Percentiles rank a stretch among this genome's conserved stretches.
phyloP scores from a whole-genome alignment of 2,797 vertebrate genomes.

The Microctenopoma lineatum region DNA sequence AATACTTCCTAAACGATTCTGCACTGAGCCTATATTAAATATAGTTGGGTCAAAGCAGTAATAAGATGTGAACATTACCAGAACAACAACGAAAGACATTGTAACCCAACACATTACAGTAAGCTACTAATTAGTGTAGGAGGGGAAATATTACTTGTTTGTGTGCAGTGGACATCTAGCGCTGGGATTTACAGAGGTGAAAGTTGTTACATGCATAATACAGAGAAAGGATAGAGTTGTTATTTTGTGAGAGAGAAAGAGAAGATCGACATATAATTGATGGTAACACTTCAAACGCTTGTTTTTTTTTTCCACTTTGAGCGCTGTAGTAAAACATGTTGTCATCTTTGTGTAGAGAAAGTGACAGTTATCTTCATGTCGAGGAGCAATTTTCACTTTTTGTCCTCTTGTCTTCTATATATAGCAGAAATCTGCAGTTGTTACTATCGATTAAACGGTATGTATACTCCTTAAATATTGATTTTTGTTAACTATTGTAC shows the following conservation, averaged over 20 bases:
- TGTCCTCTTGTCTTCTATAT: background rate
- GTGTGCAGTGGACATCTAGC: conserved; percentile 1
- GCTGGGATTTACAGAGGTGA: background rate
- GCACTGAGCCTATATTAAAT: background rate
- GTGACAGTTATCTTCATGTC: background rate
- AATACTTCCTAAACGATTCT: background rate
- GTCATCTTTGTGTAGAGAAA: background rate
- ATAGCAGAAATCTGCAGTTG: too few species aligned
- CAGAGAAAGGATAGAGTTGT: background rate
- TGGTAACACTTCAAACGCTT: background rate
- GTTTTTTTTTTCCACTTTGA: conserved; percentile 16
- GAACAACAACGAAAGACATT: background rate
- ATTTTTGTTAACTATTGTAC: background rate
- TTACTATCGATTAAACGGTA: too few species aligned
- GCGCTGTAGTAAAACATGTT: background rate
- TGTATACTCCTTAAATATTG: background rate
- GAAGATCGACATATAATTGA: background rate
- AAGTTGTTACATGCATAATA: conserved; percentile 2
- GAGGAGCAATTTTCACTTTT: background rate
- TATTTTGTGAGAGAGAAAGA: background rate
- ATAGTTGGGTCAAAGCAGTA: background rate
- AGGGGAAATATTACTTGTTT: background rate
- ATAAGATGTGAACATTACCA: background rate
- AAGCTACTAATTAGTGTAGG: background rate
- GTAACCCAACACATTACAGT: background rate